phyloP scores from a whole-genome alignment of 2,113 vertebrate genomes.

The Haemorhous mexicanus region DNA sequence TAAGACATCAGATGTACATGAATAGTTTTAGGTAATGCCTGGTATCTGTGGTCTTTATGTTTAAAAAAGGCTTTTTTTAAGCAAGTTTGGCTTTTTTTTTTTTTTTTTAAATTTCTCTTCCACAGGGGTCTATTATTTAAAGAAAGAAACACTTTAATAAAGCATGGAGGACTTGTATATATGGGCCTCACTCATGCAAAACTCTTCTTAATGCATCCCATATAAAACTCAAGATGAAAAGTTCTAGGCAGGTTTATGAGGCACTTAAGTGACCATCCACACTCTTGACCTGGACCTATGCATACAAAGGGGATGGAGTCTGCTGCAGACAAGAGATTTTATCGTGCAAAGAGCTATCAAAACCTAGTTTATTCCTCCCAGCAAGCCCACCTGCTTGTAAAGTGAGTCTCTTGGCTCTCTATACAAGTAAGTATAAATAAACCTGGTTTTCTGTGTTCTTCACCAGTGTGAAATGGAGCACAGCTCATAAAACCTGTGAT shows the following conservation, averaged over 20 bases:
- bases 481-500: background rate
- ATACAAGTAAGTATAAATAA: background rate
- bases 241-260: background rate
- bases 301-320: background rate
- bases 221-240: background rate
- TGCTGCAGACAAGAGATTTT: background rate
- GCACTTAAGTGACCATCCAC: background rate
- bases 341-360: background rate
- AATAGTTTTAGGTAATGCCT: conserved; percentile 28
- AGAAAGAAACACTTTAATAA: background rate
- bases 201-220: background rate
- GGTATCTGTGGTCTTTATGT: background rate
- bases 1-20: conserved; percentile 14
- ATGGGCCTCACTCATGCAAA: background rate
- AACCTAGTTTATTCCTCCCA: background rate
- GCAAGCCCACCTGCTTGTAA: background rate
- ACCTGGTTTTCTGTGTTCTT: background rate
- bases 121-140: background rate
- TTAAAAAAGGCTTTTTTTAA: background rate
- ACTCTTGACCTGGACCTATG: background rate
- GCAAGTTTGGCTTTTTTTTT: background rate
- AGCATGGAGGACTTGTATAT: background rate
- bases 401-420: background rate
- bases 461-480: background rate
- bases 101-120: background rate